A percentile compares a stretch with the other conserved stretches of the same genome.
Conservation (phyloP, 1,140 invertebrate genomes). For the Rhopalosiphum maidis region DNA sequence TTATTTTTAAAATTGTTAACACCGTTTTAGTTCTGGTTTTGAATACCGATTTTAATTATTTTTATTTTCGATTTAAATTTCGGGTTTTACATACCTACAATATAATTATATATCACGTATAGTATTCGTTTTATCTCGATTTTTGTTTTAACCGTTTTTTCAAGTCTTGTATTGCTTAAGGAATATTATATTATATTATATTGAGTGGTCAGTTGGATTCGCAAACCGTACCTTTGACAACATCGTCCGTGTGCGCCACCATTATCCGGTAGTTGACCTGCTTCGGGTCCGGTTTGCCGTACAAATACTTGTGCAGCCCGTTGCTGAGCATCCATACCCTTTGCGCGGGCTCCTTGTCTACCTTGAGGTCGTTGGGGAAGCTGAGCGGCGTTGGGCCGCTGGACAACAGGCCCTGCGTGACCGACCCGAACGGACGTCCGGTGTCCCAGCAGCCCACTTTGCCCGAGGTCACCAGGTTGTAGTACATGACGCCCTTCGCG, state of each 20-base stretch:
- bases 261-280: conserved; percentile 77
- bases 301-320: conserved; percentile 75
- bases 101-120: no score
- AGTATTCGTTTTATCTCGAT: neutral
- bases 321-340: conserved; percentile 81
- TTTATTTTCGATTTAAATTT: neutral
- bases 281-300: conserved; percentile 69
- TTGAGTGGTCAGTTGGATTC: conserved; percentile 63
- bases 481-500: conserved; percentile 76
- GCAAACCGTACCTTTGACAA: conserved; percentile 73
- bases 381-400: conserved; percentile 69
- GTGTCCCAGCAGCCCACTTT: conserved; percentile 82
- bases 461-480: conserved; percentile 76
- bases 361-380: conserved; percentile 80
- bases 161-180: neutral
- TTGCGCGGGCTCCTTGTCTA: conserved; percentile 70
- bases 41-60: neutral
- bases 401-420: conserved; percentile 70
- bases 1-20: neutral
- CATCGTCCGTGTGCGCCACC: conserved; percentile 69
- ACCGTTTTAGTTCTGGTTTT: neutral
- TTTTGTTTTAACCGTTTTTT: neutral
- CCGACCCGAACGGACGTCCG: conserved; percentile 56
- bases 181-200: conserved; percentile 60
- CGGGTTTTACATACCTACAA: neutral